phyloP scores from a whole-genome alignment of 2,888 invertebrate species.

The Habroteleia sp. region DNA sequence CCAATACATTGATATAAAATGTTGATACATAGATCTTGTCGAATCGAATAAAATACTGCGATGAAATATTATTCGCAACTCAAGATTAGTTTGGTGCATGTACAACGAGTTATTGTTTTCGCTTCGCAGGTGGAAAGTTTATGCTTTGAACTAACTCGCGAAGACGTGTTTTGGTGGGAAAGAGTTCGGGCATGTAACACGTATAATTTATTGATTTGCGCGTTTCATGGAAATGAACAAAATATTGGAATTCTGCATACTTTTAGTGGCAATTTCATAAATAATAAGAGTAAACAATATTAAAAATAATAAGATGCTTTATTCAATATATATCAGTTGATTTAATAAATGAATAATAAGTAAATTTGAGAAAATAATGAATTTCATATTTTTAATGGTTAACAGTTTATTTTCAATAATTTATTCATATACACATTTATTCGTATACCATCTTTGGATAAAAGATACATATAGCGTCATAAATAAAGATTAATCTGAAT shows the following conservation, averaged over 20 bases:
- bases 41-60: slow-evolving; percentile 29
- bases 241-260: slow-evolving; percentile 18
- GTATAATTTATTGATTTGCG: slow-evolving; percentile 32
- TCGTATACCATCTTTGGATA: too few species aligned
- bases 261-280: slow-evolving; percentile 1
- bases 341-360: too few species aligned
- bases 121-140: slow-evolving; percentile 26
- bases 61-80: slow-evolving; percentile 31
- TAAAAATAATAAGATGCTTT: too few species aligned
- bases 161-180: slow-evolving; percentile 10
- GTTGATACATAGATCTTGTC: slow-evolving; percentile 25
- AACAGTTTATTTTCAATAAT: too few species aligned
- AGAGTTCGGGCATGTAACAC: not conserved
- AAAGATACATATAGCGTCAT: too few species aligned
- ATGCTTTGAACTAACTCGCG: slow-evolving; percentile 6
- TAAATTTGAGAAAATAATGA: too few species aligned
- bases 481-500: too few species aligned
- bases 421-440: too few species aligned
- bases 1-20: slow-evolving; percentile 4
- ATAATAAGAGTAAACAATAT: too few species aligned
- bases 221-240: slow-evolving; percentile 12
- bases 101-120: slow-evolving; percentile 33
- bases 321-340: too few species aligned
- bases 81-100: slow-evolving; percentile 26
- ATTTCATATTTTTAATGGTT: too few species aligned